A percentile compares a stretch with the other conserved stretches of the same genome.
These are phyloP conservation scores for Zaprionus tsacasi DNA, from an alignment of 1,140 invertebrate species.

Conservation along the genomic window DNA sequence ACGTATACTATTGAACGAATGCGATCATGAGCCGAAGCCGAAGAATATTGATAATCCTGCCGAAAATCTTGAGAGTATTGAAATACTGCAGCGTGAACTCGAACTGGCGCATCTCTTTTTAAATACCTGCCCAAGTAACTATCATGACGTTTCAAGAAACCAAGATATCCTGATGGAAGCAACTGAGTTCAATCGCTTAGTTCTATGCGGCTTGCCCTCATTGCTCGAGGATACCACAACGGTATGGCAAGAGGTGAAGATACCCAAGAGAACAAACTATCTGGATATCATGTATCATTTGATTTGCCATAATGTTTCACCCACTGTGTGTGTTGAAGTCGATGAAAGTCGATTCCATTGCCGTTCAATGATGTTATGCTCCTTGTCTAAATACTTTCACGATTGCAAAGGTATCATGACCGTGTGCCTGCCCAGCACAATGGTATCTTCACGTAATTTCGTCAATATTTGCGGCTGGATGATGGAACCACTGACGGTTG, in stretches of 20 bases:
- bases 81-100: neutral
- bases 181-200: neutral
- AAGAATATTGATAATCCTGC: neutral
- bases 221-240: neutral
- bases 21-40: neutral
- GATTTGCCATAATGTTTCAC: neutral
- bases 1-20: neutral
- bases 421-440: neutral
- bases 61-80: neutral
- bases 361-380: neutral
- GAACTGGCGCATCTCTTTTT: neutral
- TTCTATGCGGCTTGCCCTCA: neutral
- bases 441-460: neutral
- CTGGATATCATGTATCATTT: neutral
- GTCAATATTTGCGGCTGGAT: constrained; percentile 4
- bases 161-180: neutral
- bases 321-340: neutral
- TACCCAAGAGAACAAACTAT: neutral
- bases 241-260: neutral
- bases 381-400: neutral
- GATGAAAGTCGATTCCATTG: neutral
- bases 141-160: neutral
- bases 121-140: neutral
- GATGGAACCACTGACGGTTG: neutral
- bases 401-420: neutral